Evolutionary conservation across 2,797 vertebrate genomes (phyloP), one percentile per base, ranked within the genome.

Genomic region (Kryptopterus vitreolus): DNA sequence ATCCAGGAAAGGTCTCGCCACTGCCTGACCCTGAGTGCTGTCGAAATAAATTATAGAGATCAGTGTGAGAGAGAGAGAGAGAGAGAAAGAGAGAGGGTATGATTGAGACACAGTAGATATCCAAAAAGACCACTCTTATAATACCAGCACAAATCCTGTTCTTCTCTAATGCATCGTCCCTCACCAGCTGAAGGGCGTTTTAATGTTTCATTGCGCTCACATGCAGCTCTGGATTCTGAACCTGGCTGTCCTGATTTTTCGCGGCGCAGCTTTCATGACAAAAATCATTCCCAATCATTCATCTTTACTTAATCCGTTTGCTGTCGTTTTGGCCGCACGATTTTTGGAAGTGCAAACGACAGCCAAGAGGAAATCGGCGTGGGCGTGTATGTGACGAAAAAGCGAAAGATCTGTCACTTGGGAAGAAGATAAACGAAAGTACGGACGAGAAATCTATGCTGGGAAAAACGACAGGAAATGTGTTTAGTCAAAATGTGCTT

Each of bases 11-110:
- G 50, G 43, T 72, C 76, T 61, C 50, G 31, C 33, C n/a, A 24
- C 70, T 58, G 62, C 52, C 72, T 58, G 24, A 71, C 59, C 62
- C 73, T 57, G 33, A 63, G 63, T 71, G 35, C 18, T 12, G 63
- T 75, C n/a, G 43, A 52, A 74, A 66, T 68, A 65, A 52, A 68
- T 81, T 69, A 76, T 16, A 22, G n/a, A 65, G 50, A 33, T 46
- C 58, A n/a, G 12, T 38, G 24, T 46, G 16, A 43, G 38, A 43
- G 38, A 43, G 38, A 43, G 38, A 43, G 1, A 38, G 38, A 38
- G 6, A 38, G 38, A 43, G 38, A 8, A 43, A 43, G 38, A 43
- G 38, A 43, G 38, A 10, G 38, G 10, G 8, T 43, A 43, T 43
- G 38, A 43, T 43, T 43, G 38, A 43, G 10, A 43, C 6, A 9